Conservation (phyloP, 37 sponge, comb jelly and placozoan species). For the Trichoplax adhaerens region DNA sequence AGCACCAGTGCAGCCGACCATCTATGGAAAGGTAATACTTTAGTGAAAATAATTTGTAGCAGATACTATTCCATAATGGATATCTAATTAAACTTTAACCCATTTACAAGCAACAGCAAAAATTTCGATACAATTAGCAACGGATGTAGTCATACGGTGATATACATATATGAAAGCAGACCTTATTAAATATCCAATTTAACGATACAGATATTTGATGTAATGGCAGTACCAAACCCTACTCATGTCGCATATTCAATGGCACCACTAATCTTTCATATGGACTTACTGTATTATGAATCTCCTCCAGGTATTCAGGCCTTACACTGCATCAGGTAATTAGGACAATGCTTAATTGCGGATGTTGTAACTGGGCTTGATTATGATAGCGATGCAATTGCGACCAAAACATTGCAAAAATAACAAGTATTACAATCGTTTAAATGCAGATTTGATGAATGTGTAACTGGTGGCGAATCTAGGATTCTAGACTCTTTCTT, state of each 20-base stretch:
- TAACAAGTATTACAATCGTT: not conserved
- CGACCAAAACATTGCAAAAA: not conserved
- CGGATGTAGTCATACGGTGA: too few species aligned
- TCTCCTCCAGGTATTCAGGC: constrained; percentile 55
- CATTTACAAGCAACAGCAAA: too few species aligned
- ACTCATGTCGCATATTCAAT: constrained; percentile 37
- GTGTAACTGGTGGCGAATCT: constrained; percentile 45
- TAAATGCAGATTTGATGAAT: constrained; percentile 28
- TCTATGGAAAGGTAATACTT: too few species aligned
- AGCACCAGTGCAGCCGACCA: too few species aligned
- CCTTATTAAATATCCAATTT: too few species aligned
- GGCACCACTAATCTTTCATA: constrained; percentile 14
- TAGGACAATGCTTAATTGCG: not conserved
- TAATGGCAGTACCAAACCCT: constrained; percentile 9
- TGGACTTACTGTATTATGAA: constrained; percentile 43
- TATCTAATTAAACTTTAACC: too few species aligned
- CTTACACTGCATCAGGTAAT: constrained; percentile 36
- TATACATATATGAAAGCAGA: too few species aligned
- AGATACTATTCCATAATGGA: too few species aligned
- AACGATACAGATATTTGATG: constrained; percentile 16
- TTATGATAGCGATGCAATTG: not conserved
- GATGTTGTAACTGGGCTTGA: too few species aligned
- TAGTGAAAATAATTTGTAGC: too few species aligned
- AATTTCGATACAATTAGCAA: too few species aligned
- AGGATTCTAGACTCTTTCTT: constrained; percentile 28